Conservation (phyloP, 2,888 invertebrate genomes). For the Tenthredo notha region DNA sequence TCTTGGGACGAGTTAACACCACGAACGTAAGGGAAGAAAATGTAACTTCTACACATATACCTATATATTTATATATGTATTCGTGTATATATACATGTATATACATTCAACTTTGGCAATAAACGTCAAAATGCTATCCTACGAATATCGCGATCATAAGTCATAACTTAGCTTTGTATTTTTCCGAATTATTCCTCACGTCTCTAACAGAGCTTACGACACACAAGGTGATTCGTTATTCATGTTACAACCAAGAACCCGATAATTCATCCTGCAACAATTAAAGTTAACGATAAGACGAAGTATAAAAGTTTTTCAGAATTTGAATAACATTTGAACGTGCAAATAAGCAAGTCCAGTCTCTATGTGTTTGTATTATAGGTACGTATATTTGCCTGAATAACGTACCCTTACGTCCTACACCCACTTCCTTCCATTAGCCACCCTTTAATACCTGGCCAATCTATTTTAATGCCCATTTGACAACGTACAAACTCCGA, state of each 20-base stretch:
- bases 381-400: not conserved
- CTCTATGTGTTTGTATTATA: not conserved
- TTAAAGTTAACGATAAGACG: not conserved
- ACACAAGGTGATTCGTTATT: conserved; percentile 19
- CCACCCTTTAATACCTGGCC: not conserved
- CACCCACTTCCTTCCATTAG: not conserved
- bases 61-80: not conserved
- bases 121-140: conserved; percentile 45
- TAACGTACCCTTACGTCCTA: not conserved
- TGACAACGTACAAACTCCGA: conserved; percentile 39
- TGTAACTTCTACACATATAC: not conserved
- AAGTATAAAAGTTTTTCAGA: not conserved
- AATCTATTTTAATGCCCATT: conserved; percentile 44
- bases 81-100: not conserved
- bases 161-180: conserved; percentile 45
- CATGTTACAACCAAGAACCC: not conserved
- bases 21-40: conserved; percentile 32
- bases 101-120: conserved; percentile 50
- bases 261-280: not conserved
- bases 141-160: conserved; percentile 45
- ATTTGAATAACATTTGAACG: not conserved
- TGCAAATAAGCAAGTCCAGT: not conserved
- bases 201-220: not conserved
- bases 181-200: conserved; percentile 49
- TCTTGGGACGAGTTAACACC: conserved; percentile 34